A percentile compares a stretch with the other conserved stretches of the same genome.
Conservation (phyloP, 2,888 invertebrate species). For the Rhingia campestris region DNA sequence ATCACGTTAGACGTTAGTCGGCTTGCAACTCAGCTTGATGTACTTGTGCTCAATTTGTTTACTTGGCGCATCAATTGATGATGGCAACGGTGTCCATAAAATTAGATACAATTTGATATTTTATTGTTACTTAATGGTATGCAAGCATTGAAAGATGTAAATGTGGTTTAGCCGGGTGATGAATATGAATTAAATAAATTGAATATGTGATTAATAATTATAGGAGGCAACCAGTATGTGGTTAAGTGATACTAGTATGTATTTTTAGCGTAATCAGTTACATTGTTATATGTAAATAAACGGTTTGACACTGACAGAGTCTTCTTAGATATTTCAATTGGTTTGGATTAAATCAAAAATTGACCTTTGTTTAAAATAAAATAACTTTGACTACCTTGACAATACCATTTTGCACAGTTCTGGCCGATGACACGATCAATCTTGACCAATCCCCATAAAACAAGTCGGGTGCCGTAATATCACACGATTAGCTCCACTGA, state of each 20-base stretch:
- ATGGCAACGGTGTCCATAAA: conserved; percentile 10
- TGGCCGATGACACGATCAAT: no score
- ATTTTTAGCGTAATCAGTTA: no score
- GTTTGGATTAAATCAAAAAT: no score
- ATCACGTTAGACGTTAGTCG: conserved; percentile 8
- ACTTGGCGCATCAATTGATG: conserved; percentile 33
- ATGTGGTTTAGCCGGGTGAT: not conserved
- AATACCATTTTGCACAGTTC: not conserved
- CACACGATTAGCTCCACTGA: no score
- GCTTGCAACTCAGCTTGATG: not conserved
- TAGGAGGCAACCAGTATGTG: not conserved
- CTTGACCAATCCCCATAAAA: no score
- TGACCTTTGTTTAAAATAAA: not conserved
- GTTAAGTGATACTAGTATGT: no score
- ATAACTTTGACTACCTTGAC: not conserved
- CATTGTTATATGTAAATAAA: no score
- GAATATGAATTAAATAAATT: not conserved
- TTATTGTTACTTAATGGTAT: not conserved
- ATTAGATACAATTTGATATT: conserved; percentile 7
- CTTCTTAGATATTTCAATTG: no score
- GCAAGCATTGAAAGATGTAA: not conserved
- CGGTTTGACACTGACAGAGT: no score
- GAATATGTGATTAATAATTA: not conserved
- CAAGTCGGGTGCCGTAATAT: no score
- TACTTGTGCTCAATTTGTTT: conserved; percentile 30